Evolutionary conservation across 2,113 vertebrate genomes (phyloP), one percentile per base, ranked within the genome.

Genomic region (Dicaeum eximium): DNA sequence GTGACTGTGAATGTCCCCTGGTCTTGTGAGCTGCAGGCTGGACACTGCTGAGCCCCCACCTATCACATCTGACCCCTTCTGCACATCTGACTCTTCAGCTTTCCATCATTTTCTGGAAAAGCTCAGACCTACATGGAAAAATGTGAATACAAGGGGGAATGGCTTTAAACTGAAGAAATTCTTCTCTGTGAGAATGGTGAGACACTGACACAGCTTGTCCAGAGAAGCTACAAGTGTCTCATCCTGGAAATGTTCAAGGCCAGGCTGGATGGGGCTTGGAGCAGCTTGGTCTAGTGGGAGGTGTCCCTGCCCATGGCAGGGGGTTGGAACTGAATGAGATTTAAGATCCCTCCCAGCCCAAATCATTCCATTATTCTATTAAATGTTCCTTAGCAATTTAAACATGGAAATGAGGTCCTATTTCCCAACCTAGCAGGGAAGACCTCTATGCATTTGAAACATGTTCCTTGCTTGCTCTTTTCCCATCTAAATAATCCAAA

Each of bases 1-100:
- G 64, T 11, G 16, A 0, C 54, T 13, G 17, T 11, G 33, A 16
- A 1, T 6, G n/a, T 37, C 54, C 47, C 7, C 0, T 7, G 31
- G 16, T 18, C 54, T 10, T 0, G 2, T 7, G 54, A 85, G 69
- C 54, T 42, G 50, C 44, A 64, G 64, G 11, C 2, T 60, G 65
- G 69, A 13, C 23, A 1, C 28, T 42, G 45, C 64, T 38, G 54
- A 81, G 30, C 8, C 38, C 31, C 14, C 5, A 0, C 28, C 9
- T 7, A 16, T 22, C 37, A 6, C 14, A 24, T 30, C 61, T n/a
- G 37, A 65, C 37, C 16, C n/a, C 37, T 6, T 12, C 18, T 50
- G 40, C 38, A 17, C 28, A 5, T 14, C 37, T 66, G n/a, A 12
- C 17, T 42, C 27, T 74, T 57, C 61, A 78, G 30, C 18, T 65